Conservation (phyloP, 2,888 invertebrate species). For the Drosophila nr. fundita region DNA sequence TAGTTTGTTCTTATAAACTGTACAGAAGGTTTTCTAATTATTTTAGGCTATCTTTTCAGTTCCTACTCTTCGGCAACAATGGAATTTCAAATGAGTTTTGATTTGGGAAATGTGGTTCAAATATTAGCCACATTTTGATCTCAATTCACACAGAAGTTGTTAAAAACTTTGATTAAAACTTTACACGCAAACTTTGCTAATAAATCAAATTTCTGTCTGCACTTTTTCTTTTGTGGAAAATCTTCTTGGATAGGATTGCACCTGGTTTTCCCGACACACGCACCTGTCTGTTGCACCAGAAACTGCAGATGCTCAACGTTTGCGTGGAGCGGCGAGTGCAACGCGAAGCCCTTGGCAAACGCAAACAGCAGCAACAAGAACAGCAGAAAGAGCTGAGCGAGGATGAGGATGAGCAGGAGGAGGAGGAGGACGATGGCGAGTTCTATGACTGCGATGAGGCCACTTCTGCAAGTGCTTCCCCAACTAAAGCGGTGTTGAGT, state of each 20-base stretch:
- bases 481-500: slow-evolving; percentile 84
- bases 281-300: slow-evolving; percentile 96
- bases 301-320: slow-evolving; percentile 94
- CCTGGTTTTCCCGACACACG: slow-evolving; percentile 94
- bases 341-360: slow-evolving; percentile 68
- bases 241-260: slow-evolving; percentile 88
- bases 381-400: slow-evolving; percentile 3
- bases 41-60: not conserved
- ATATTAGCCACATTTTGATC: not conserved
- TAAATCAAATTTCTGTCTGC: not conserved
- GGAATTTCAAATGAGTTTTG: not conserved
- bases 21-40: not conserved
- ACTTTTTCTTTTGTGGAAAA: not conserved
- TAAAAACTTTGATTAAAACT: not conserved
- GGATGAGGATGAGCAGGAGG: slow-evolving; percentile 38
- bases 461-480: slow-evolving; percentile 30
- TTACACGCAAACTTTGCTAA: not conserved
- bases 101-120: not conserved
- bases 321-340: slow-evolving; percentile 88
- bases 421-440: slow-evolving; percentile 86
- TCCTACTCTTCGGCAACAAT: not conserved
- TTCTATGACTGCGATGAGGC: slow-evolving; percentile 92
- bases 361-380: slow-evolving; percentile 74
- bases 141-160: not conserved
- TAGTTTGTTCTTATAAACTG: not conserved